These are phyloP conservation scores for Drosophila kambysellisi DNA, from an alignment of 2,888 invertebrate genomes.

Conservation along the genomic window DNA sequence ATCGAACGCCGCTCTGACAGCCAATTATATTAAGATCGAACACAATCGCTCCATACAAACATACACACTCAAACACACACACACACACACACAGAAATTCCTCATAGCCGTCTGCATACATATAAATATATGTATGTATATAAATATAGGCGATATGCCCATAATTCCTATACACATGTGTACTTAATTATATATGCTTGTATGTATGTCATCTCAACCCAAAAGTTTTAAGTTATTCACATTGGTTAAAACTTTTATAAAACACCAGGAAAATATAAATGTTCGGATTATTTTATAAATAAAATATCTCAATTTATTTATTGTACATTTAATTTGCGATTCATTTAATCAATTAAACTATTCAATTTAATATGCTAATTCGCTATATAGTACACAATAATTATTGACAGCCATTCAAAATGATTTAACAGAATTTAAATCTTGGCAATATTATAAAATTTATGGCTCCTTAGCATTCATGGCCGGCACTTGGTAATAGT, in stretches of 20 bases:
- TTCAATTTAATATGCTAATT: background rate
- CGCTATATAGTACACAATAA: background rate
- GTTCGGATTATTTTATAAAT: background rate
- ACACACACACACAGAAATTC: constrained; percentile 28
- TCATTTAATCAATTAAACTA: background rate
- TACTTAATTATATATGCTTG: constrained; percentile 14
- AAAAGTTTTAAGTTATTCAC: constrained; percentile 39
- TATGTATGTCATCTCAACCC: constrained; percentile 34
- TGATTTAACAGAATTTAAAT: background rate
- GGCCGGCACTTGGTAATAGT: background rate
- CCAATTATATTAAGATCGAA: constrained; percentile 76
- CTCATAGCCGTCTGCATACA: constrained; percentile 32
- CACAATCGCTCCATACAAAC: constrained; percentile 30
- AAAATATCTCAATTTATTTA: background rate
- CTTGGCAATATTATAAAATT: background rate
- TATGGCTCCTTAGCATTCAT: background rate
- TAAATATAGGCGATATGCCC: constrained; percentile 17
- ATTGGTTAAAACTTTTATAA: background rate
- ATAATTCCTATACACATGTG: constrained; percentile 31
- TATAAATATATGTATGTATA: constrained; percentile 3
- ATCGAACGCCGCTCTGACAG: constrained; percentile 72
- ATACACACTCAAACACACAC: constrained; percentile 1
- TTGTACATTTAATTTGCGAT: background rate
- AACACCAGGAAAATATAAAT: constrained; percentile 1
- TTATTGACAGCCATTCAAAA: background rate